A percentile compares a stretch with the other conserved stretches of the same genome.
These are phyloP conservation scores for Coregonus suidteri DNA, from an alignment of 2,797 vertebrate species.

Conservation along the genomic window DNA sequence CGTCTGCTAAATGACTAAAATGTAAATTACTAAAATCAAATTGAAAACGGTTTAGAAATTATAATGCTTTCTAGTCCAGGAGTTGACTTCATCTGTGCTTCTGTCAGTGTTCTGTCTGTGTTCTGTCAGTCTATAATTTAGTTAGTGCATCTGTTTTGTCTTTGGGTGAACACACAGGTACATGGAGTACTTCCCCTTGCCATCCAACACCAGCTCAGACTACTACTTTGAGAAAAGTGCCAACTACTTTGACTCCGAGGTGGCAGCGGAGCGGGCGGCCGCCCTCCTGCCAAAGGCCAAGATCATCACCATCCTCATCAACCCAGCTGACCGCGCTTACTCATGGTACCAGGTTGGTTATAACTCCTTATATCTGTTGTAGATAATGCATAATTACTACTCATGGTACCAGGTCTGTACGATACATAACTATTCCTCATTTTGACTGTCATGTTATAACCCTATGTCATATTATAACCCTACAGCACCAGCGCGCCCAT, in stretches of 20 bases:
- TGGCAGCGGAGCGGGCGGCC: constrained; percentile 86
- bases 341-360: constrained; percentile 73
- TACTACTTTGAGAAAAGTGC: constrained; percentile 99
- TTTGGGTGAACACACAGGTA: constrained; percentile 78
- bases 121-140: not conserved
- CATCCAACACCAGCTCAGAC: constrained; percentile 97
- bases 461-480: not conserved
- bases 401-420: too few relatives aligned
- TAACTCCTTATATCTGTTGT: too few relatives aligned
- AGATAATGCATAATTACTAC: too few relatives aligned
- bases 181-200: constrained; percentile 98
- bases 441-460: too few relatives aligned
- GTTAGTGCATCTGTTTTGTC: constrained; percentile 26
- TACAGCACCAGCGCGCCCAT: constrained; percentile 95
- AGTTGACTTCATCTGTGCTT: too few relatives aligned
- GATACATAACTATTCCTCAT: too few relatives aligned
- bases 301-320: constrained; percentile 97
- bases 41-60: too few relatives aligned
- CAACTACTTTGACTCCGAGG: constrained; percentile 98
- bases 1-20: too few relatives aligned
- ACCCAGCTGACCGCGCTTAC: constrained; percentile 94
- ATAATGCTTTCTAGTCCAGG: too few relatives aligned
- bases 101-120: too few relatives aligned
- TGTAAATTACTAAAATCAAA: too few relatives aligned
- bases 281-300: constrained; percentile 94